These are phyloP conservation scores for Ischnura elegans DNA, from an alignment of 2,888 invertebrate species.

Conservation along the genomic window DNA sequence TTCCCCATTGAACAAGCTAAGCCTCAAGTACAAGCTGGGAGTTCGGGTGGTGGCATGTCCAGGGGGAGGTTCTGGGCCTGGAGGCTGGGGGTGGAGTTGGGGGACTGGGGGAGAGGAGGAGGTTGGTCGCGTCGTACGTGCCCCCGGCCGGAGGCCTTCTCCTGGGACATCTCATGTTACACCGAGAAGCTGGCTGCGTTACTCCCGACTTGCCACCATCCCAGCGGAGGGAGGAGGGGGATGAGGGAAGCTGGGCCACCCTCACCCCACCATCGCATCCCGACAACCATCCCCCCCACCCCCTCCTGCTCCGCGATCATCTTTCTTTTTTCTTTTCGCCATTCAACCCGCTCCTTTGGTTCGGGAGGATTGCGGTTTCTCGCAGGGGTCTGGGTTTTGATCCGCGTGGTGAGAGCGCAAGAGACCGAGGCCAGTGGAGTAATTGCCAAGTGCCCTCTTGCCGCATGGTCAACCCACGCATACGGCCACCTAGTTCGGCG, in stretches of 20 bases:
- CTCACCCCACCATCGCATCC: background rate
- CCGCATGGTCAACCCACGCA: background rate
- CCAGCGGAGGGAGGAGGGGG: background rate
- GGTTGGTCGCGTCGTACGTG: slow-evolving; percentile 8
- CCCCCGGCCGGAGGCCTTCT: slow-evolving; percentile 44
- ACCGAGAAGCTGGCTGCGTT: slow-evolving; percentile 53
- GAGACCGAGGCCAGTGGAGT: slow-evolving; percentile 29
- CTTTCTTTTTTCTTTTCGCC: background rate
- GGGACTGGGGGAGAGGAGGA: background rate
- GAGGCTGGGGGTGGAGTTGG: background rate
- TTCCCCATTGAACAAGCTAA: no score
- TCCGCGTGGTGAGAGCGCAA: background rate
- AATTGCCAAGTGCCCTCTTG: slow-evolving; percentile 17
- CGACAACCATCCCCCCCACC: background rate
- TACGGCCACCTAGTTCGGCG: background rate
- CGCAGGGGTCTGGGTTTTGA: slow-evolving; percentile 42
- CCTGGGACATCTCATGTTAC: slow-evolving; percentile 50
- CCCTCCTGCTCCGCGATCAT: background rate
- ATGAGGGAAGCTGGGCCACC: background rate
- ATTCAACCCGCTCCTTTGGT: slow-evolving; percentile 13
- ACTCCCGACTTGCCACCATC: slow-evolving; percentile 45
- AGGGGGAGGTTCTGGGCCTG: background rate
- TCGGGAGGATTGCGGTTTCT: slow-evolving; percentile 29
- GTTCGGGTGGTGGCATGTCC: background rate
- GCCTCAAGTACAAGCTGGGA: background rate